Conservation (phyloP, 1,140 invertebrate species). For the Calephelis virginiensis region DNA sequence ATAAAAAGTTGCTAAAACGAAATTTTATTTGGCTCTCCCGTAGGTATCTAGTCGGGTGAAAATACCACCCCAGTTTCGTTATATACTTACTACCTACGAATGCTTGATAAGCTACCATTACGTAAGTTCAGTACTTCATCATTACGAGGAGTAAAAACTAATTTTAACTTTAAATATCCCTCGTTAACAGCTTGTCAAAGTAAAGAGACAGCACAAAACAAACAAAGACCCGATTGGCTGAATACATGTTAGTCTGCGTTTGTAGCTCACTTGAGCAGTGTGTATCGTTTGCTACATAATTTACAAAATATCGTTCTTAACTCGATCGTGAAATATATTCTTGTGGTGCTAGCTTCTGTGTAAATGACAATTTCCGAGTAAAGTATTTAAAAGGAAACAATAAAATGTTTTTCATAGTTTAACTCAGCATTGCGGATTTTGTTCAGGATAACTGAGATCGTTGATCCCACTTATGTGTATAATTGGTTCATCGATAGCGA, state of each 20-base stretch:
- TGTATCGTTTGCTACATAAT: background rate
- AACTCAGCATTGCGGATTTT: conserved; percentile 47
- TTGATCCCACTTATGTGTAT: conserved; percentile 65
- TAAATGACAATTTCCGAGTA: background rate
- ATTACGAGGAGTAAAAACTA: conserved; percentile 1
- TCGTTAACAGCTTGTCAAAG: conserved; percentile 16
- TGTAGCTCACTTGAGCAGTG: background rate
- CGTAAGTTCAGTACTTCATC: background rate
- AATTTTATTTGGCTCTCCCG: too few species aligned
- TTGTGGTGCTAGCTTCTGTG: background rate
- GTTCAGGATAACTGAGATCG: conserved; percentile 52
- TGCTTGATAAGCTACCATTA: too few species aligned
- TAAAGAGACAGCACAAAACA: conserved; percentile 17
- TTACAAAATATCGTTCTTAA: conserved; percentile 14
- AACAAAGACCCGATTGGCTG: conserved; percentile 10
- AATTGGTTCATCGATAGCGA: conserved; percentile 56
- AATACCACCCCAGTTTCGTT: too few species aligned
- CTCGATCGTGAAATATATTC: conserved; percentile 4
- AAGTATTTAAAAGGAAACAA: background rate
- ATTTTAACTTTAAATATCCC: conserved; percentile 12
- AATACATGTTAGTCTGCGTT: conserved; percentile 12
- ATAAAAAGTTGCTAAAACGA: too few species aligned
- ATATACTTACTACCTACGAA: too few species aligned
- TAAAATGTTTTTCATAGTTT: conserved; percentile 14
- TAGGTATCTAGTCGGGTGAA: too few species aligned